phyloP scores from a whole-genome alignment of 1,140 invertebrate species.

The Bombus consobrinus region DNA sequence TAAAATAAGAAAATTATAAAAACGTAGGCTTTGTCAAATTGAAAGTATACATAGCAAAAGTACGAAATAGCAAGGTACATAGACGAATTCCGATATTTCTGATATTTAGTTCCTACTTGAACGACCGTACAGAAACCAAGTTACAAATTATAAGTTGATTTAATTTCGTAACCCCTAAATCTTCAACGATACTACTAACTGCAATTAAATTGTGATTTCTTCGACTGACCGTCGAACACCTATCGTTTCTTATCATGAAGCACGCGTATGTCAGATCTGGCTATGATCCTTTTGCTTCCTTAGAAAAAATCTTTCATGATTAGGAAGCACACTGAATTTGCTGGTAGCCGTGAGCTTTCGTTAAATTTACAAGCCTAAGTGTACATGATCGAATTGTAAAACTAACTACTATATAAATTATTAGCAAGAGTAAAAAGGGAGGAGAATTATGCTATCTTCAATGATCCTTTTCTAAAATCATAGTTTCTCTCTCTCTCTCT shows the following conservation, averaged over 20 bases:
- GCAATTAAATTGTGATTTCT: conserved; percentile 6
- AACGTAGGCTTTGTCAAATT: not conserved
- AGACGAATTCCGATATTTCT: conserved; percentile 13
- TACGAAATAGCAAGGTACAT: conserved; percentile 7
- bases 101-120: conserved; percentile 1
- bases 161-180: conserved; percentile 30
- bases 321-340: conserved; percentile 36
- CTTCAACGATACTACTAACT: conserved; percentile 17
- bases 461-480: conserved; percentile 39
- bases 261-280: conserved; percentile 46
- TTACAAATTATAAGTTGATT: conserved; percentile 28
- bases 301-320: conserved; percentile 36
- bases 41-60: conserved; percentile 19
- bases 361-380: conserved; percentile 34
- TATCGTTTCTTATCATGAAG: conserved; percentile 30
- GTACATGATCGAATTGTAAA: conserved; percentile 41
- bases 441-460: conserved; percentile 30
- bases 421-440: conserved; percentile 26
- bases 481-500: conserved; percentile 42
- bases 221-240: conserved; percentile 5
- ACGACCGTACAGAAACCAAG: conserved; percentile 17
- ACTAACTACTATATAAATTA: conserved; percentile 42
- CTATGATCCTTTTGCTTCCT: conserved; percentile 43
- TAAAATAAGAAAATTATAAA: not conserved
- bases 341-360: conserved; percentile 29